These are phyloP conservation scores for Caenorhabditis latens DNA, from an alignment of 1,140 invertebrate genomes.

Conservation along the genomic window DNA sequence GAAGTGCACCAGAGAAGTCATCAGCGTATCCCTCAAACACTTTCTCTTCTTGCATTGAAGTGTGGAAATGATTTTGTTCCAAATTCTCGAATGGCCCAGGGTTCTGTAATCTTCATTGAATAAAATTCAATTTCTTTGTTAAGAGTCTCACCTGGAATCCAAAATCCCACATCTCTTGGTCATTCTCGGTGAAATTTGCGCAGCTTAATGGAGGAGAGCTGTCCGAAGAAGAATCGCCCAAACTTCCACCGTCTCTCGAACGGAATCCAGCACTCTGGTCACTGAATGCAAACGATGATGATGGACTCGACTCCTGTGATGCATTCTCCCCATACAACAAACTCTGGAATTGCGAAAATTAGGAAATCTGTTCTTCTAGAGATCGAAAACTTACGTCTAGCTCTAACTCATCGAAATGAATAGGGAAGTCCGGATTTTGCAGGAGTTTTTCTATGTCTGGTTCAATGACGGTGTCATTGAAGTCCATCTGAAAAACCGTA, in stretches of 20 bases:
- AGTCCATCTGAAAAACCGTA: slow-evolving; percentile 17
- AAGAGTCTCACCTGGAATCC: neutral
- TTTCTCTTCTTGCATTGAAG: neutral
- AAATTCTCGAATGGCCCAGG: slow-evolving; percentile 4
- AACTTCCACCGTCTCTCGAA: slow-evolving; percentile 10
- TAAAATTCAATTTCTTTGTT: neutral
- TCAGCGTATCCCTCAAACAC: neutral
- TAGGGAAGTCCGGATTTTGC: neutral
- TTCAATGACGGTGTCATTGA: neutral
- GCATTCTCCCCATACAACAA: neutral
- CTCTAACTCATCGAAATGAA: neutral
- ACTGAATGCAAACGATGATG: slow-evolving; percentile 2
- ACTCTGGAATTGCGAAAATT: neutral
- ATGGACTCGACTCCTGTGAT: slow-evolving; percentile 8
- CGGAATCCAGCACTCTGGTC: slow-evolving; percentile 20
- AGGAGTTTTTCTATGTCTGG: neutral
- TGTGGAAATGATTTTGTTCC: neutral
- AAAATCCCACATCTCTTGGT: slow-evolving; percentile 45
- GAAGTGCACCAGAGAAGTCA: neutral
- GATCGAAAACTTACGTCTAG: slow-evolving; percentile 22
- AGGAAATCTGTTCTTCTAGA: neutral
- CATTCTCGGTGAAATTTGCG: slow-evolving; percentile 31
- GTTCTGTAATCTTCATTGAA: neutral
- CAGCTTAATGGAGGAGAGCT: slow-evolving; percentile 39
- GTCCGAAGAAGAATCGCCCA: slow-evolving; percentile 32